phyloP scores from a whole-genome alignment of 2,888 invertebrate species.

The Ceraclea dissimilis region DNA sequence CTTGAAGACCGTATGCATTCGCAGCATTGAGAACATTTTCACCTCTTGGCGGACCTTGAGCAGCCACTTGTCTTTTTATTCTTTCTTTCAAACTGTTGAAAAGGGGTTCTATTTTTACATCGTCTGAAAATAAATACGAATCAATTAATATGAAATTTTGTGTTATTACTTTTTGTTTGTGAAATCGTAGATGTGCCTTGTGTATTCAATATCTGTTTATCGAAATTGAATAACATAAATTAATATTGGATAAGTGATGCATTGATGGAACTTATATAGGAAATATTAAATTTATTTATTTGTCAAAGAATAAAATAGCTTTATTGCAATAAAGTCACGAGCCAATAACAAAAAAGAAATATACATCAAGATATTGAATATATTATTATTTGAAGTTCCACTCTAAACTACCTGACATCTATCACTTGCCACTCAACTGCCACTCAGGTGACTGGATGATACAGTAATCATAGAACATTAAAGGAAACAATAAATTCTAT shows the following conservation, averaged over 20 bases:
- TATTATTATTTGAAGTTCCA: background rate
- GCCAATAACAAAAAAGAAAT: too few relatives aligned
- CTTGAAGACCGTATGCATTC: conserved; percentile 8
- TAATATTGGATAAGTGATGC: too few relatives aligned
- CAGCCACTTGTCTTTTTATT: background rate
- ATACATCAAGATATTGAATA: too few relatives aligned
- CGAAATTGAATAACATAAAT: too few relatives aligned
- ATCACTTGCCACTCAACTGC: background rate
- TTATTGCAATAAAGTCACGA: too few relatives aligned
- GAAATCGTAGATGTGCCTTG: too few relatives aligned
- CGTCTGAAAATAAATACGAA: background rate
- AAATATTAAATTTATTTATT: too few relatives aligned
- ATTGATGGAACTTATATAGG: too few relatives aligned
- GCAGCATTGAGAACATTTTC: conserved; percentile 6
- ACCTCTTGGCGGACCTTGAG: background rate
- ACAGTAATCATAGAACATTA: background rate
- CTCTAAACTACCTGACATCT: background rate
- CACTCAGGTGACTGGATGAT: background rate
- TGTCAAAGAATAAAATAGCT: too few relatives aligned
- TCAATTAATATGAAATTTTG: too few relatives aligned
- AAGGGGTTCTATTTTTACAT: conserved; percentile 9
- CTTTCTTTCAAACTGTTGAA: background rate
- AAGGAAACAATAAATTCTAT: background rate
- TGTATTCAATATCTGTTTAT: too few relatives aligned
- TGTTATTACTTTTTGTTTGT: too few relatives aligned